phyloP scores from a whole-genome alignment of 1,140 invertebrate species.

The Zaprionus gabonicus region DNA sequence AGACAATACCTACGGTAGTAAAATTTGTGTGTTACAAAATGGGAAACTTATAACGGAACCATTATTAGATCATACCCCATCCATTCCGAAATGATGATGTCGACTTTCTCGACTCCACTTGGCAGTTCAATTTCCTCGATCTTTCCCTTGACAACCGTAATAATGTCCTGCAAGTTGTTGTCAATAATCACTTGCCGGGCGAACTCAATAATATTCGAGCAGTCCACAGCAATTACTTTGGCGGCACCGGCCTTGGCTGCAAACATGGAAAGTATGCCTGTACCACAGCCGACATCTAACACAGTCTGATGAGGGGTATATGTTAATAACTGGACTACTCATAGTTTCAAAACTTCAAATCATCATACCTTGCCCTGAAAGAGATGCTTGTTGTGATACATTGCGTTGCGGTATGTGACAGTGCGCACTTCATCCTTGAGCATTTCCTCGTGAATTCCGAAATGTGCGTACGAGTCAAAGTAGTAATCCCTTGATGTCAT shows the following conservation, averaged over 20 bases:
- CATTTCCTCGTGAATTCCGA: constrained; percentile 99
- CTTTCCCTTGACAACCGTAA: constrained; percentile 98
- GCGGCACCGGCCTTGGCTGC: constrained; percentile 99
- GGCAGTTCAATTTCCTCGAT: constrained; percentile 92
- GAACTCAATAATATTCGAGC: constrained; percentile 98
- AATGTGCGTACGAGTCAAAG: constrained; percentile 99
- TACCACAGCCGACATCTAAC: constrained; percentile 99
- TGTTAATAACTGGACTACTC: not conserved
- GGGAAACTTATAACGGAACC: not conserved
- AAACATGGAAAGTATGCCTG: constrained; percentile 99
- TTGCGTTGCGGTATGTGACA: constrained; percentile 98
- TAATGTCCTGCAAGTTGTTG: constrained; percentile 92
- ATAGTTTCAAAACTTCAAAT: not conserved
- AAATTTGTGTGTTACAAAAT: not conserved
- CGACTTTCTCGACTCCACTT: constrained; percentile 92
- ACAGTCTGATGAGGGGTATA: constrained; percentile 87
- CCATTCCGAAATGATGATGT: constrained; percentile 99
- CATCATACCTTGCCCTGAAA: constrained; percentile 95
- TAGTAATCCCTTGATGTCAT: constrained; percentile 98
- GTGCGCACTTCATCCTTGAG: constrained; percentile 99
- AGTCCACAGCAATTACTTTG: constrained; percentile 97
- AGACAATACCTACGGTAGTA: constrained; percentile 90
- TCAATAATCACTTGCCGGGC: constrained; percentile 96
- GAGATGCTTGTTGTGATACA: constrained; percentile 99
- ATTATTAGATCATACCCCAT: constrained; percentile 90